Percentiles rank a stretch among this genome's conserved stretches.
Evolutionary conservation across 2,888 invertebrate species (phyloP).

Genomic region (Drosophila paranaensis): DNA sequence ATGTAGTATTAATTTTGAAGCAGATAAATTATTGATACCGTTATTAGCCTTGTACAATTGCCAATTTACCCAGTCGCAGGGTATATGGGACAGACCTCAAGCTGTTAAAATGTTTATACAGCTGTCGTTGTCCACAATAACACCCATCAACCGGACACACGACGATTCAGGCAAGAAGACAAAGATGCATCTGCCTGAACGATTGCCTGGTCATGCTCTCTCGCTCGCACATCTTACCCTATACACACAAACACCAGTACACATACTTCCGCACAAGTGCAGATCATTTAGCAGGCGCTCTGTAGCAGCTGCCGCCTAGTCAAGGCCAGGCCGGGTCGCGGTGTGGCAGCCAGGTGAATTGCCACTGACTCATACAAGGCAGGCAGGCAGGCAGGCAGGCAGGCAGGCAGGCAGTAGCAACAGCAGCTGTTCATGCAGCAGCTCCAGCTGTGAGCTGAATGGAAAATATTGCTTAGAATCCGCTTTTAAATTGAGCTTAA

Average conservation of each 20-base stretch:
- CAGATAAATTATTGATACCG: too few relatives aligned
- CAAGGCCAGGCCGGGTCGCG: slow-evolving; percentile 44
- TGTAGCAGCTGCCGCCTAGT: slow-evolving; percentile 49
- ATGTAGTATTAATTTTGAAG: too few relatives aligned
- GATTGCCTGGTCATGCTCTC: slow-evolving; percentile 16
- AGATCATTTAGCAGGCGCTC: slow-evolving; percentile 46
- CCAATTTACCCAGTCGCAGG: slow-evolving; percentile 8
- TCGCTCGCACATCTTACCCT: slow-evolving; percentile 2
- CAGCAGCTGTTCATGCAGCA: slow-evolving; percentile 45
- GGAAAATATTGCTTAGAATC: slow-evolving; percentile 21
- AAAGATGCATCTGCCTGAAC: slow-evolving; percentile 57
- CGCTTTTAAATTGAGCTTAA: slow-evolving; percentile 20
- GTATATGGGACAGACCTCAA: slow-evolving; percentile 48
- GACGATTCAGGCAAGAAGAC: slow-evolving; percentile 29
- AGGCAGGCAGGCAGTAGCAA: slow-evolving; percentile 4
- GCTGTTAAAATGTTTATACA: slow-evolving; percentile 79
- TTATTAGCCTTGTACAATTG: slow-evolving; percentile 2
- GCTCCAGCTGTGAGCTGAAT: slow-evolving; percentile 19
- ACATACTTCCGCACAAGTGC: slow-evolving; percentile 40
- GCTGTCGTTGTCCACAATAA: slow-evolving; percentile 66
- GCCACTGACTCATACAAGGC: slow-evolving; percentile 21
- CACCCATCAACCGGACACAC: slow-evolving; percentile 40
- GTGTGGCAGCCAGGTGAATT: slow-evolving; percentile 26
- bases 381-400: background rate
- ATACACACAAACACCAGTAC: background rate